Percentiles rank a stretch among this genome's conserved stretches.
phyloP scores from a whole-genome alignment of 2,888 invertebrate species.

The Cheilosia pagana region DNA sequence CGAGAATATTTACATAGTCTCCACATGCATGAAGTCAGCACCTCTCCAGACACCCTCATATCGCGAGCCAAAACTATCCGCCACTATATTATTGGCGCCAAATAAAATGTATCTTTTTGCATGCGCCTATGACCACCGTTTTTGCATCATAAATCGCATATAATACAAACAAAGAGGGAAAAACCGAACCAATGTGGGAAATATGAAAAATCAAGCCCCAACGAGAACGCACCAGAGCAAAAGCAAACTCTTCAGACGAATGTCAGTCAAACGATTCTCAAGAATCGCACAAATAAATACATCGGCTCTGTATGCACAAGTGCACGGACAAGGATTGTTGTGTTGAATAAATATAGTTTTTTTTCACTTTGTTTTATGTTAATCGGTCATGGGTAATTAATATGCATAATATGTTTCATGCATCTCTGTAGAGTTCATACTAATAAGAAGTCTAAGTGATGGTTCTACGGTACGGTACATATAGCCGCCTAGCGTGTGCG shows the following conservation, averaged over 20 bases:
- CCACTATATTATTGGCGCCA: slow-evolving; percentile 38
- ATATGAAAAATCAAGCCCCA: background rate
- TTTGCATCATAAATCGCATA: slow-evolving; percentile 15
- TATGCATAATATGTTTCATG: slow-evolving; percentile 59
- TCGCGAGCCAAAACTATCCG: slow-evolving; percentile 16
- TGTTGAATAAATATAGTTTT: slow-evolving; percentile 1
- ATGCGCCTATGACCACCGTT: slow-evolving; percentile 29
- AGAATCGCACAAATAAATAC: slow-evolving; percentile 13
- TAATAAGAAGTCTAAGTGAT: slow-evolving; percentile 50
- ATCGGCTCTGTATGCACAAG: slow-evolving; percentile 38
- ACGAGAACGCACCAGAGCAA: slow-evolving; percentile 8
- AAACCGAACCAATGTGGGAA: slow-evolving; percentile 22
- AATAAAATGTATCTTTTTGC: slow-evolving; percentile 4
- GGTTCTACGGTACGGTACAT: slow-evolving; percentile 14
- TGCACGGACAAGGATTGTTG: slow-evolving; percentile 30
- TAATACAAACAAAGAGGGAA: slow-evolving; percentile 28
- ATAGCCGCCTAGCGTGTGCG: slow-evolving; percentile 45
- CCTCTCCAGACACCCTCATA: slow-evolving; percentile 14
- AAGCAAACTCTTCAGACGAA: slow-evolving; percentile 35
- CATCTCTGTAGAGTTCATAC: slow-evolving; percentile 29
- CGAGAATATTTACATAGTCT: slow-evolving; percentile 12
- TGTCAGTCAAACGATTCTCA: slow-evolving; percentile 43
- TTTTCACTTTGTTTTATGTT: slow-evolving; percentile 34
- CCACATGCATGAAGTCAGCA: slow-evolving; percentile 10
- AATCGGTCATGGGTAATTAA: slow-evolving; percentile 68